Evolutionary conservation across 2,113 vertebrate genomes (phyloP), one percentile per base, ranked within the genome.

Genomic region (pig (Sus scrofa)): DNA sequence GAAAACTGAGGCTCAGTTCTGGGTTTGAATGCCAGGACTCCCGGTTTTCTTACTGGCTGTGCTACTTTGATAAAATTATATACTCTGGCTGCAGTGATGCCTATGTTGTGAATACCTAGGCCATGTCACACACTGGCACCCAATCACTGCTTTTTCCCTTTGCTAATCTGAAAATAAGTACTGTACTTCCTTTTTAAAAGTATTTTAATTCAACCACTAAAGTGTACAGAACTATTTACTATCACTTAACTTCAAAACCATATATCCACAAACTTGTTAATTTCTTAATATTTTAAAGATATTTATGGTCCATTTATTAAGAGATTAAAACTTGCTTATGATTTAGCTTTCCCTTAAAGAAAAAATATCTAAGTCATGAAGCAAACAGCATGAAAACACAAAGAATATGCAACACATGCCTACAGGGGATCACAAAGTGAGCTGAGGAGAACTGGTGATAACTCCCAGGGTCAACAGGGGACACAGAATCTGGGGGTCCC

Each of bases 181-280:
- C 15, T 82, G 0, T 63, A 77, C 26, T 84, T 84, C 63, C 39
- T 89, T 77, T 44, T 74, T 11, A 39, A 82, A 81, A 58, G 74
- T 32, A 85, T n/a, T 89, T 83, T 71, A 83, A 68, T 68, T 78
- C 75, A 87, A 88, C 73, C 70, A 96, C 37, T 60, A 74, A 75
- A 83, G 9, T 65, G 0, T 32, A 62, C 0, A 77, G 13, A 94
- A 77, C 12, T 44, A 70, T 58, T 89, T 67, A 77, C 24, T 89
- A 68, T 83, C 30, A 22, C 75, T 86, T 73, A 85, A 85, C 19
- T 81, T 83, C 20, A 73, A 78, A 62, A 71, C 39, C 71, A 77
- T 34, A 54, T 32, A 67, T 27, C 22, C 7, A 56, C 1, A 9
- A 77, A 75, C 27, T 73, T 77, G 19, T 34, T 92, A 52, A 92